Percentiles rank a stretch among this genome's conserved stretches.
These are phyloP conservation scores for Drosophila carrolli DNA, from an alignment of 1,140 invertebrate species.

Conservation along the genomic window DNA sequence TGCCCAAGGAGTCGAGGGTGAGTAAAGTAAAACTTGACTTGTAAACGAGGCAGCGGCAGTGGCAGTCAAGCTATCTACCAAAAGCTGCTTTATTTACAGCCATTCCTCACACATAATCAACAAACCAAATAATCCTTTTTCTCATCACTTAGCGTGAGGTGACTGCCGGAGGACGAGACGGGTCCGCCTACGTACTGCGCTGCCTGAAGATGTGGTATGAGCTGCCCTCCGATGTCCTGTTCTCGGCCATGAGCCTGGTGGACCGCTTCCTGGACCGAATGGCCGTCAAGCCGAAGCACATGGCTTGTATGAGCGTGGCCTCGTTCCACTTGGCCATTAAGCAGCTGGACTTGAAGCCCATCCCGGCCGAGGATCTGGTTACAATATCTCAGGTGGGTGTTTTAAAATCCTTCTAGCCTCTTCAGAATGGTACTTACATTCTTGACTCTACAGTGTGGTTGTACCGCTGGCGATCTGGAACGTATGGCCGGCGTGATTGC, in stretches of 20 bases:
- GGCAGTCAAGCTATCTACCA: too few relatives aligned
- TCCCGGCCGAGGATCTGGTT: conserved; percentile 83
- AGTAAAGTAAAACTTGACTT: conserved; percentile 28
- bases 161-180: conserved; percentile 90
- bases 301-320: conserved; percentile 84
- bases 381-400: conserved; percentile 82
- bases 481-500: conserved; percentile 90
- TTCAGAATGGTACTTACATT: conserved; percentile 54
- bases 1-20: conserved; percentile 87
- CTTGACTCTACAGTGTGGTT: conserved; percentile 88
- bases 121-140: not conserved
- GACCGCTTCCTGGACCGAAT: conserved; percentile 91
- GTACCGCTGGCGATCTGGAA: conserved; percentile 89
- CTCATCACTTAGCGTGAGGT: conserved; percentile 86
- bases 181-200: conserved; percentile 91
- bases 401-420: not conserved
- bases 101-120: not conserved
- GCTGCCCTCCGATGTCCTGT: conserved; percentile 90
- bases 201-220: conserved; percentile 94
- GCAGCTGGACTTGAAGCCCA: conserved; percentile 80
- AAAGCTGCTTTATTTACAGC: too few relatives aligned
- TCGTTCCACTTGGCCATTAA: conserved; percentile 84
- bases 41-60: too few relatives aligned
- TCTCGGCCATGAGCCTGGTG: conserved; percentile 91
- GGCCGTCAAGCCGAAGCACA: conserved; percentile 86